Percentiles rank a stretch among this genome's conserved stretches.
Conservation (phyloP, 1,140 invertebrate genomes). For the Drosophila pandora region DNA sequence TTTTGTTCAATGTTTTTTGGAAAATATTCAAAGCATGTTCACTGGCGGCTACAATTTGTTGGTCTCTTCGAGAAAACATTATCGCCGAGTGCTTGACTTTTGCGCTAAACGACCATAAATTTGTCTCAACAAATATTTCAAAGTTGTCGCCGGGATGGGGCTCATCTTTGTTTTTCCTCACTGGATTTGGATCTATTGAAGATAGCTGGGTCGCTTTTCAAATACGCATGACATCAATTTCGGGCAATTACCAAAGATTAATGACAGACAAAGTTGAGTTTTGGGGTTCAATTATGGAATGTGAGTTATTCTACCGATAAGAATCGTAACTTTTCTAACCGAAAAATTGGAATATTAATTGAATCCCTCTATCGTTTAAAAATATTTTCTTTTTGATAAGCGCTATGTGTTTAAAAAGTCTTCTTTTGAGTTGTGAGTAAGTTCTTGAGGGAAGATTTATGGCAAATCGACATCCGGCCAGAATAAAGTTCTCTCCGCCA, state of each 20-base stretch:
- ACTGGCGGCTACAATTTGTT: slow-evolving; percentile 79
- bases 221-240: slow-evolving; percentile 81
- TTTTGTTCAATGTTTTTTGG: neutral
- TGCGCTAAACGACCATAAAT: slow-evolving; percentile 81
- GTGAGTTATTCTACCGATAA: slow-evolving; percentile 56
- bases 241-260: slow-evolving; percentile 76
- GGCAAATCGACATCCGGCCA: slow-evolving; percentile 56
- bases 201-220: slow-evolving; percentile 64
- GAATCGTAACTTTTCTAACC: slow-evolving; percentile 25
- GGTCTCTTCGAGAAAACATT: slow-evolving; percentile 64
- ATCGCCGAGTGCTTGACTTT: slow-evolving; percentile 79
- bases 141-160: slow-evolving; percentile 37
- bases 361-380: slow-evolving; percentile 21
- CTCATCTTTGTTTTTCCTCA: slow-evolving; percentile 12
- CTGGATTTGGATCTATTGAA: slow-evolving; percentile 41
- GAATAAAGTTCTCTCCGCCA: slow-evolving; percentile 18
- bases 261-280: slow-evolving; percentile 61
- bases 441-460: slow-evolving; percentile 49
- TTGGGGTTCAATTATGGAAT: slow-evolving; percentile 58
- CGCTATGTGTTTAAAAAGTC: neutral
- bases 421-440: slow-evolving; percentile 16
- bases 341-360: slow-evolving; percentile 54
- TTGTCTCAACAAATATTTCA: slow-evolving; percentile 72
- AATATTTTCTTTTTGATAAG: neutral
- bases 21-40: slow-evolving; percentile 63